Conservation (phyloP, 2,797 vertebrate genomes). For the Xerus rutilus region DNA sequence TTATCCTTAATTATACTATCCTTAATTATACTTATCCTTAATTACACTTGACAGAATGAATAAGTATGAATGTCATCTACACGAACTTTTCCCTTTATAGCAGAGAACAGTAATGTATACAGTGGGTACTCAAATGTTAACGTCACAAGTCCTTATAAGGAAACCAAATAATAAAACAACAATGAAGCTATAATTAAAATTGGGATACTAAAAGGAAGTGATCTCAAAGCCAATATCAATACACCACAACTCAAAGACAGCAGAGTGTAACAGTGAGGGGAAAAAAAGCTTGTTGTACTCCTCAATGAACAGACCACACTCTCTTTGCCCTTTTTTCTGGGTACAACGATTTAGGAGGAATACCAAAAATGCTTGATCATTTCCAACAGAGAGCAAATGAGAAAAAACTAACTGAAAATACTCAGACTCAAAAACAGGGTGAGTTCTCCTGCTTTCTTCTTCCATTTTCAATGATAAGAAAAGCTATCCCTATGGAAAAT, state of each 20-base stretch:
- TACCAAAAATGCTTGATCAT: constrained; percentile 28
- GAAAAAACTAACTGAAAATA: constrained; percentile 1
- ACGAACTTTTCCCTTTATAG: constrained; percentile 33
- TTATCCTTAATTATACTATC: no score
- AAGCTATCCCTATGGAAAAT: constrained; percentile 2
- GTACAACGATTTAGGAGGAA: constrained; percentile 31
- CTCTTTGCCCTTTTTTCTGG: constrained; percentile 26
- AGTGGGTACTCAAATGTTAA: constrained; percentile 49
- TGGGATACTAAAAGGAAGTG: constrained; percentile 58
- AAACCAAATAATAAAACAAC: constrained; percentile 32
- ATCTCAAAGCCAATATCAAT: constrained; percentile 44
- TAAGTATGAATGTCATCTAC: not conserved
- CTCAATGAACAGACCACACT: constrained; percentile 35
- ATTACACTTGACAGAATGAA: not conserved
- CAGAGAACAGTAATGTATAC: not conserved
- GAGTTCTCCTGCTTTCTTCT: not conserved
- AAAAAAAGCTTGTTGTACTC: constrained; percentile 10
- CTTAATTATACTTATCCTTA: not conserved
- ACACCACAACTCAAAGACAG: constrained; percentile 51
- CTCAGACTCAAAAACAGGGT: not conserved
- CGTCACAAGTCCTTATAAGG: constrained; percentile 27
- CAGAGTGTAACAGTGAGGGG: not conserved
- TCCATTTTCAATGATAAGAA: constrained; percentile 17
- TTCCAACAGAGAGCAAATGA: constrained; percentile 26
- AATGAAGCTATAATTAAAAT: constrained; percentile 52